Base-by-base conservation (phyloP, 1,140 invertebrate genomes). In the Aphelinus certus region DNA sequence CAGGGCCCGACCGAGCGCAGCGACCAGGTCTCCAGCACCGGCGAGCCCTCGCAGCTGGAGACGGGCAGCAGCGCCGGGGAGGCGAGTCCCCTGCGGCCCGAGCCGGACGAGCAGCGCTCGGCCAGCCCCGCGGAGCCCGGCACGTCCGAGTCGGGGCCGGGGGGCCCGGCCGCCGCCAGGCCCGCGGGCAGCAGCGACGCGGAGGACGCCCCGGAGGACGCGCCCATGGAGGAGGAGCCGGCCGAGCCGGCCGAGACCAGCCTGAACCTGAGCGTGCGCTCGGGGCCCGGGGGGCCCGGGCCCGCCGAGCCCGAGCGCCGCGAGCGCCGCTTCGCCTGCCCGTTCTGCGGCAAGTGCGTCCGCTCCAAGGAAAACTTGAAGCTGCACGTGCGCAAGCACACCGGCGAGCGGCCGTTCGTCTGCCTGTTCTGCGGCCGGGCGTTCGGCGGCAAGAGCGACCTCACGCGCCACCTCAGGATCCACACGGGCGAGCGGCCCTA, bases 311-410 rank as follows among this genome's bases (percentile, higher is more conserved):
- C 81, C 7, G 86, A 88, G 60, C 76, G 85, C 55, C 84, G 86
- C 62, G 88, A 90, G 55, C 84, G 88, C 1, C 88, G 93, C 67
- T 96, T 96, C 82, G 93, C 94, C 3, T 96, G 95, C 83, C 94
- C 94, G 1, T 96, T 95, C 80, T 96, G 95, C 83, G 94, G 94
- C 62, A 96, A 96, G 83, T 95, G 94, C 81, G 95, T 97, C 3
- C 89, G 94, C 45, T 95, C 94, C 5, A 95, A 95, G 83, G 94
- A 96, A 86, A 96, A 96, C 82, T 88, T 97, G 26, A 95, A 96
- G 84, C 86, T 96, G 63, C 95, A 96, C 84, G 95, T 96, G 2
- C 89, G 95, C 46, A 96, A 96, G 80, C 95, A 96, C 83, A 96
- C 95, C 0, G 95, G 95, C 1, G 94, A 96, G 83, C 88, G 94